These are phyloP conservation scores for Celastrina argiolus DNA, from an alignment of 2,888 invertebrate genomes.

Conservation along the genomic window DNA sequence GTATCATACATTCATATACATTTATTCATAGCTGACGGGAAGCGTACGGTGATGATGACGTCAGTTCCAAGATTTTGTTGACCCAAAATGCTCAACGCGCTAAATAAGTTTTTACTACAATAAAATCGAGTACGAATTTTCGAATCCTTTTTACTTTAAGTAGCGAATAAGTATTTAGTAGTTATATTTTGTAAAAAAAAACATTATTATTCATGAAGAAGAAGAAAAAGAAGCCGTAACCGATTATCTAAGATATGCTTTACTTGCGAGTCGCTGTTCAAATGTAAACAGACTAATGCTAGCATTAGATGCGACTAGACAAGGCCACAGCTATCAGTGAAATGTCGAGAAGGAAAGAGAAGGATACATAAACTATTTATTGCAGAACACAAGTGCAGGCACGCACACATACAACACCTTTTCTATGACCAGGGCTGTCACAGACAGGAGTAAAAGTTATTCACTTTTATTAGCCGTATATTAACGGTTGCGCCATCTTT, in stretches of 20 bases:
- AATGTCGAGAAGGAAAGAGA: constrained; percentile 77
- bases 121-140: too few relatives aligned
- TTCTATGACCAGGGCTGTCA: constrained; percentile 70
- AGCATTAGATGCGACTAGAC: constrained; percentile 79
- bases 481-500: constrained; percentile 1
- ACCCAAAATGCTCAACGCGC: too few relatives aligned
- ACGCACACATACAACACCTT: constrained; percentile 67
- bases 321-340: constrained; percentile 78
- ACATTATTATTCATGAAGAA: too few relatives aligned
- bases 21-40: too few relatives aligned
- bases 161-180: too few relatives aligned
- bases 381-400: constrained; percentile 72
- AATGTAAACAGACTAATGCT: constrained; percentile 67
- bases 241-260: constrained; percentile 32
- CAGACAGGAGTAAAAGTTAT: constrained; percentile 33
- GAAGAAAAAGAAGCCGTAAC: not conserved
- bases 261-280: constrained; percentile 40
- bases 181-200: too few relatives aligned
- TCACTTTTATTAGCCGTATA: constrained; percentile 1
- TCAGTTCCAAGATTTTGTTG: too few relatives aligned
- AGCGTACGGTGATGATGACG: too few relatives aligned
- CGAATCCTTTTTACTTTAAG: too few relatives aligned
- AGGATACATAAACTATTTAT: constrained; percentile 72
- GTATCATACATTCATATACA: too few relatives aligned
- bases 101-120: too few relatives aligned